A percentile compares a stretch with the other conserved stretches of the same genome.
Evolutionary conservation across 2,113 vertebrate genomes (phyloP).

Genomic region (Ascaphus truei): DNA sequence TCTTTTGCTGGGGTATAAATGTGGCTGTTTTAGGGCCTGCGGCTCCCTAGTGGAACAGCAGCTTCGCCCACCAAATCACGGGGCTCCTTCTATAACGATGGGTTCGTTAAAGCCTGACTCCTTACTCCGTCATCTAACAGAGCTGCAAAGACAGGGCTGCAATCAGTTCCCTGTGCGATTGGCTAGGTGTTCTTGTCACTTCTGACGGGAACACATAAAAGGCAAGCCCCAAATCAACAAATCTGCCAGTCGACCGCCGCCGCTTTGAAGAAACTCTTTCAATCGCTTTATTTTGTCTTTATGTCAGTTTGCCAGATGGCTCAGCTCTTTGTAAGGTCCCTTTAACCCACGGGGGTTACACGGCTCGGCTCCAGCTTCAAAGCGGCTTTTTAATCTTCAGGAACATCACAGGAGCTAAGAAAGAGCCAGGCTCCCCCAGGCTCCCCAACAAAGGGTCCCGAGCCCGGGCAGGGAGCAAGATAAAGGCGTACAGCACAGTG

Average conservation of each 20-base stretch:
- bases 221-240: slow-evolving; percentile 89
- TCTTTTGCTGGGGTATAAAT: too few relatives aligned
- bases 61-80: too few relatives aligned
- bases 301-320: slow-evolving; percentile 91
- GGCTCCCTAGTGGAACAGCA: too few relatives aligned
- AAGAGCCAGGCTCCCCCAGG: slow-evolving; percentile 93
- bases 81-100: too few relatives aligned
- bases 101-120: slow-evolving; percentile 34
- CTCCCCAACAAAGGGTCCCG: slow-evolving; percentile 86
- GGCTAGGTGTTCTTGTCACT: slow-evolving; percentile 85
- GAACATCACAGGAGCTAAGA: slow-evolving; percentile 96
- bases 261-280: slow-evolving; percentile 87
- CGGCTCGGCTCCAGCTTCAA: slow-evolving; percentile 88
- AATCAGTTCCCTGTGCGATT: slow-evolving; percentile 70
- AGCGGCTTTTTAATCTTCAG: slow-evolving; percentile 96
- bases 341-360: slow-evolving; percentile 80
- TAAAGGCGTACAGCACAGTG: slow-evolving; percentile 90
- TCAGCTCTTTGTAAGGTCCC: slow-evolving; percentile 88
- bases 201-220: slow-evolving; percentile 87
- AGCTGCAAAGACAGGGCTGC: slow-evolving; percentile 61
- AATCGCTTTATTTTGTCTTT: slow-evolving; percentile 87
- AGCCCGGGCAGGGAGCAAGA: slow-evolving; percentile 96
- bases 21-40: too few relatives aligned
- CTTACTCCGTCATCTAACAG: slow-evolving; percentile 52
- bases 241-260: slow-evolving; percentile 74